Conservation (phyloP, 2,113 vertebrate species). For the Galbula dea region DNA sequence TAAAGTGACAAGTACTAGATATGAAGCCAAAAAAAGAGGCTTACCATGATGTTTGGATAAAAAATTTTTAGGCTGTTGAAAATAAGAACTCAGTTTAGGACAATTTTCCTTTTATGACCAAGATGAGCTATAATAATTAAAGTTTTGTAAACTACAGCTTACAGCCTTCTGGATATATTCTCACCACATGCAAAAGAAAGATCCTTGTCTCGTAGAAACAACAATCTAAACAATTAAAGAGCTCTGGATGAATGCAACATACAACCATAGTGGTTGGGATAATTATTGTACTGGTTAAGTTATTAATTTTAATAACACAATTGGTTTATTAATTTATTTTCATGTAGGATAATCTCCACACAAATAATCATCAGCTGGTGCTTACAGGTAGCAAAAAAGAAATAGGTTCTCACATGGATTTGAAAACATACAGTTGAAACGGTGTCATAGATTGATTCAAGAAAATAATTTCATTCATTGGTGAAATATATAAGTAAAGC, state of each 20-base stretch:
- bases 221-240: background rate
- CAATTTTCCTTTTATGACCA: background rate
- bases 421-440: background rate
- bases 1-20: background rate
- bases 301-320: conserved; percentile 1
- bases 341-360: background rate
- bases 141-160: conserved; percentile 1
- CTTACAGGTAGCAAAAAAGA: background rate
- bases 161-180: conserved; percentile 5
- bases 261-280: background rate
- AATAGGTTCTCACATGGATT: background rate
- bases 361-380: background rate
- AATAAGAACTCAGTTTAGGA: background rate
- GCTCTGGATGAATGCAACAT: background rate
- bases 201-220: background rate
- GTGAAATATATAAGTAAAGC: background rate
- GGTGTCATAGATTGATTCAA: background rate
- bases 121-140: background rate
- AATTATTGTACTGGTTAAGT: background rate
- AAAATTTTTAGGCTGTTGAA: background rate
- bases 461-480: background rate
- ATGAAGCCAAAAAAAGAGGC: background rate
- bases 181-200: conserved; percentile 17
- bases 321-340: conserved; percentile 17
- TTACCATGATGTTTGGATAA: background rate